phyloP scores from a whole-genome alignment of 2,797 vertebrate genomes.

The Malurus splendens region DNA sequence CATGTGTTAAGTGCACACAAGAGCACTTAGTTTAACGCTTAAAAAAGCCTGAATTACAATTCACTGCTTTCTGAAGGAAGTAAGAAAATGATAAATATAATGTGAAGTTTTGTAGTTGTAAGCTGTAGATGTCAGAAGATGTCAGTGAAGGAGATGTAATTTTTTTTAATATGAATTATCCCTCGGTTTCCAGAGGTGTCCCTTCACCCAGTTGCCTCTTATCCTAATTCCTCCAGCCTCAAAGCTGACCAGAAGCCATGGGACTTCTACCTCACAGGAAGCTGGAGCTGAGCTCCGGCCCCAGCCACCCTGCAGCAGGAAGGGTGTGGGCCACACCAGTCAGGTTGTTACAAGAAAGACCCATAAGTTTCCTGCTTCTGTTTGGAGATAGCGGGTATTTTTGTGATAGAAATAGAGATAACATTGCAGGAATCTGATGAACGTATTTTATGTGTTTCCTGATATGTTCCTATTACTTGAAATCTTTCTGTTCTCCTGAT shows the following conservation, averaged over 20 bases:
- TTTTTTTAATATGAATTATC: accelerated
- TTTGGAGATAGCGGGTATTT: neutral
- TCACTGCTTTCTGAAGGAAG: neutral
- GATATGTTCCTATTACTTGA: neutral
- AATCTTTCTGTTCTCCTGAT: slow-evolving; percentile 6
- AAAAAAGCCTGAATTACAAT: neutral
- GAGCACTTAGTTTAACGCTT: neutral
- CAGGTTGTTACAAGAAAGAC: neutral
- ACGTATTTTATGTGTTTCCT: neutral
- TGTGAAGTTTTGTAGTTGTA: neutral
- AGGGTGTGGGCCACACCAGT: neutral
- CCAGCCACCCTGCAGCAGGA: neutral
- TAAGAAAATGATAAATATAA: neutral
- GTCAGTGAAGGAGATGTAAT: neutral
- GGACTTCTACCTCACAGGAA: neutral
- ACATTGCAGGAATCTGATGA: neutral
- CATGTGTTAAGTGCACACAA: neutral
- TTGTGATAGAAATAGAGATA: slow-evolving; percentile 9
- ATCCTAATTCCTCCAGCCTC: neutral
- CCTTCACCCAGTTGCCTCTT: neutral
- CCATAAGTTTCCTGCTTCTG: slow-evolving; percentile 33
- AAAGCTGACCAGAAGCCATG: neutral
- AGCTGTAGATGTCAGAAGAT: neutral
- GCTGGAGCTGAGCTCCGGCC: neutral
- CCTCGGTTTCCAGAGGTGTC: neutral